A percentile compares a stretch with the other conserved stretches of the same genome.
These are phyloP conservation scores for Microtus oregoni DNA, from an alignment of 2,113 vertebrate species.

Conservation along the genomic window DNA sequence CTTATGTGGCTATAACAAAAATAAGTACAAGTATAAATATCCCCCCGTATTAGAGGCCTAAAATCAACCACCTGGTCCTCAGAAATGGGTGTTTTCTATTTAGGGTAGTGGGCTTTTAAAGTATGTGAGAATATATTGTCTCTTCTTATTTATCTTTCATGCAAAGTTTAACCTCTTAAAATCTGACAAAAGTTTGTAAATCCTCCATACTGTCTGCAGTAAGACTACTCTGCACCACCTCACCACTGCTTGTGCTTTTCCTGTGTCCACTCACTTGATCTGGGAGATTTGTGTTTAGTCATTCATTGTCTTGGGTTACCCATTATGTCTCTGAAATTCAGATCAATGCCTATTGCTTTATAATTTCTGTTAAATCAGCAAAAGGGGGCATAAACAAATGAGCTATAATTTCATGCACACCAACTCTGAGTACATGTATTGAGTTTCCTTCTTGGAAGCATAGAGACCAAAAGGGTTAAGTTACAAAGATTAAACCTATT, in stretches of 20 bases:
- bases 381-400: neutral
- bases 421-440: neutral
- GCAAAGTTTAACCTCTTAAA: neutral
- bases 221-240: neutral
- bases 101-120: neutral
- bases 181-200: neutral
- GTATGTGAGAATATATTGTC: fast-evolving
- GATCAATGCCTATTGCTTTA: neutral
- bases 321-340: neutral
- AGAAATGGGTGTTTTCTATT: neutral
- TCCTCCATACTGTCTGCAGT: neutral
- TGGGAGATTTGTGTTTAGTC: neutral
- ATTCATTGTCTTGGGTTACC: neutral
- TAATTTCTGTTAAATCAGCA: neutral
- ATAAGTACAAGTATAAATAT: neutral
- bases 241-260: neutral
- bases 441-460: neutral
- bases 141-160: neutral
- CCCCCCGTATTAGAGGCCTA: neutral
- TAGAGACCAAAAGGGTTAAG: neutral
- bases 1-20: neutral
- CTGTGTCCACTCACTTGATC: neutral
- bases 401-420: neutral
- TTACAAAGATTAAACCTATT: neutral
- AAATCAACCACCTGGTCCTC: neutral